phyloP scores from a whole-genome alignment of 2,113 vertebrate genomes.

The Mastomys natalensis region DNA sequence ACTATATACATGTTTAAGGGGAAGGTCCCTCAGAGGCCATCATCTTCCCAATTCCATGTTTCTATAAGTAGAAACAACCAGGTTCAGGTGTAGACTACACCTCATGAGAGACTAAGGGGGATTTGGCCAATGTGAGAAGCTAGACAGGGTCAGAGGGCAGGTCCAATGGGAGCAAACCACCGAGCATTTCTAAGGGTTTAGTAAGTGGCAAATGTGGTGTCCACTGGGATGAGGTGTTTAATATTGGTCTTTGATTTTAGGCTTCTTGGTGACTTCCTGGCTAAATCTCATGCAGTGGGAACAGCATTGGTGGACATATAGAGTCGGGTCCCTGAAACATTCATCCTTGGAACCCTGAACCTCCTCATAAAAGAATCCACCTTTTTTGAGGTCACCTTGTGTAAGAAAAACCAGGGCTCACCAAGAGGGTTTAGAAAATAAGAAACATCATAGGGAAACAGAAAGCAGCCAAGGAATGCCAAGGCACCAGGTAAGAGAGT shows the following conservation, averaged over 20 bases:
- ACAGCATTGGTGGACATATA: not conserved
- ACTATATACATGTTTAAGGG: not conserved
- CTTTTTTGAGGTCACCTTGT: not conserved
- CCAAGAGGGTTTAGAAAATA: not conserved
- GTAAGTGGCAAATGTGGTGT: not conserved
- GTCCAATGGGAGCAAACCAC: not conserved
- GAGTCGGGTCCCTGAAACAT: not conserved
- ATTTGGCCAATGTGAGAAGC: not conserved
- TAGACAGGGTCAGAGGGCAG: not conserved
- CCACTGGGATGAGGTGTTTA: not conserved
- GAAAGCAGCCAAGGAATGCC: too few relatives aligned
- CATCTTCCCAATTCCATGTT: constrained; percentile 12
- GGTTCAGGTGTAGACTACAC: not conserved
- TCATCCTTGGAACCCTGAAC: not conserved
- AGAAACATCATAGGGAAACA: not conserved
- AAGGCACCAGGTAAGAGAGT: accelerated
- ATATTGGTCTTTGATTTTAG: not conserved
- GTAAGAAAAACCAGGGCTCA: not conserved
- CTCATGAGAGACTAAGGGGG: not conserved
- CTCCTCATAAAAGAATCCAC: not conserved
- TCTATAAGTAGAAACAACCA: not conserved
- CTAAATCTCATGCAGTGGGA: not conserved
- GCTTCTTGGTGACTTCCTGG: not conserved
- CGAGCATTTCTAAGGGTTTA: not conserved
- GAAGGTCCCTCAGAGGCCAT: not conserved